These are phyloP conservation scores for Climacteris rufus DNA, from an alignment of 2,113 vertebrate genomes.

Conservation along the genomic window DNA sequence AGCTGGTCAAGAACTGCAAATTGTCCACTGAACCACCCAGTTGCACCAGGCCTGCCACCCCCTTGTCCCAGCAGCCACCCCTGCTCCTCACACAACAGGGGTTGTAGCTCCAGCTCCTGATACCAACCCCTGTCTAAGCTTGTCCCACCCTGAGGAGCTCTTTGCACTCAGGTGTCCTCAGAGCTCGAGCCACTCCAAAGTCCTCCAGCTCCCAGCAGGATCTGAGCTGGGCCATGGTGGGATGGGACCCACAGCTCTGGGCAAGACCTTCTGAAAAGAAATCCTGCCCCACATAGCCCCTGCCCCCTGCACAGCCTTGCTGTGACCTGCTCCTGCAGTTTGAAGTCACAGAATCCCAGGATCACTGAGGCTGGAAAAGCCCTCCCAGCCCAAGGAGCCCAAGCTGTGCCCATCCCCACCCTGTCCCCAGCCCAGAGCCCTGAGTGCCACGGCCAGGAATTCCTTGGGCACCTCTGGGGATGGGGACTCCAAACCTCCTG, in stretches of 20 bases:
- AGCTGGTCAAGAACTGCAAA: not conserved
- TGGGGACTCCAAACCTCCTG: not conserved
- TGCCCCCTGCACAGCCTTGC: accelerated
- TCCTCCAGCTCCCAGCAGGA: not conserved
- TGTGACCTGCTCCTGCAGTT: not conserved
- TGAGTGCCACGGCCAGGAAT: accelerated
- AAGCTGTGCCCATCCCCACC: not conserved
- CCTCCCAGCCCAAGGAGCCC: not conserved
- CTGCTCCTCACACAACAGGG: accelerated
- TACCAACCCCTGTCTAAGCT: not conserved
- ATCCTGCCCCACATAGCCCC: not conserved
- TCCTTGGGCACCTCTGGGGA: not conserved
- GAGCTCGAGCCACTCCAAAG: not conserved
- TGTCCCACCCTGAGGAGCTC: not conserved
- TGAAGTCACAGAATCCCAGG: not conserved
- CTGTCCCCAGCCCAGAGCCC: not conserved
- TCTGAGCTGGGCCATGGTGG: not conserved
- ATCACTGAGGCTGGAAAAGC: not conserved
- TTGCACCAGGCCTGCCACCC: not conserved
- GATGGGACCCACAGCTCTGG: not conserved
- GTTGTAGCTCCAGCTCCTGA: not conserved
- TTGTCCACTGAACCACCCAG: not conserved
- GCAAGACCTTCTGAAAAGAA: not conserved
- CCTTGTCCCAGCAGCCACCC: not conserved
- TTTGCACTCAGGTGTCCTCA: not conserved